These are phyloP conservation scores for Mastacembelus armatus DNA, from an alignment of 2,797 vertebrate genomes.

Conservation along the genomic window DNA sequence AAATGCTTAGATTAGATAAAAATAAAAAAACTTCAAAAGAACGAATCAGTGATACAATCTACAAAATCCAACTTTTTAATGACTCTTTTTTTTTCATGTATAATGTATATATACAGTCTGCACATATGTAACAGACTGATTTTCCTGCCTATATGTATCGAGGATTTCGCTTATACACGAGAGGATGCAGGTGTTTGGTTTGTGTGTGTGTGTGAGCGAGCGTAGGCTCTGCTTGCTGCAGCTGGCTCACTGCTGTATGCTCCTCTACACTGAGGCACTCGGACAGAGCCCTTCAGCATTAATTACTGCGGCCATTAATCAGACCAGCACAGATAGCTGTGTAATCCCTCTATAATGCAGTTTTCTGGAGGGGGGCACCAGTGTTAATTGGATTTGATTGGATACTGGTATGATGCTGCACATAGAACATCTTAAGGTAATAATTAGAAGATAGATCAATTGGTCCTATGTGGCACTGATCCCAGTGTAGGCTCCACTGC, in stretches of 20 bases:
- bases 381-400: conserved; percentile 87
- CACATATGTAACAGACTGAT: not conserved
- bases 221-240: conserved; percentile 55
- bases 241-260: conserved; percentile 75
- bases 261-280: conserved; percentile 76
- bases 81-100: no score
- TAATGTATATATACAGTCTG: not conserved
- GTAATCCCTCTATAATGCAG: conserved; percentile 84
- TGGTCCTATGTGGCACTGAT: conserved; percentile 69
- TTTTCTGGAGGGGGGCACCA: conserved; percentile 79
- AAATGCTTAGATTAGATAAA: not conserved
- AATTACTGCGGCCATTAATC: conserved; percentile 88
- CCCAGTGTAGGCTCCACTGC: conserved; percentile 26
- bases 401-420: conserved; percentile 83
- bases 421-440: conserved; percentile 84
- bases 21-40: not conserved
- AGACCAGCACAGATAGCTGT: conserved; percentile 82
- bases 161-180: no score
- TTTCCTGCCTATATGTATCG: not conserved
- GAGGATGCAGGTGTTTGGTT: conserved; percentile 68
- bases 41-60: not conserved
- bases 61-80: no score
- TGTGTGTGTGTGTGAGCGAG: no score
- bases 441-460: conserved; percentile 85
- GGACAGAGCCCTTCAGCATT: conserved; percentile 85